A percentile compares a stretch with the other conserved stretches of the same genome.
Conservation (phyloP, 2,888 invertebrate species). For the Spisula solida region DNA sequence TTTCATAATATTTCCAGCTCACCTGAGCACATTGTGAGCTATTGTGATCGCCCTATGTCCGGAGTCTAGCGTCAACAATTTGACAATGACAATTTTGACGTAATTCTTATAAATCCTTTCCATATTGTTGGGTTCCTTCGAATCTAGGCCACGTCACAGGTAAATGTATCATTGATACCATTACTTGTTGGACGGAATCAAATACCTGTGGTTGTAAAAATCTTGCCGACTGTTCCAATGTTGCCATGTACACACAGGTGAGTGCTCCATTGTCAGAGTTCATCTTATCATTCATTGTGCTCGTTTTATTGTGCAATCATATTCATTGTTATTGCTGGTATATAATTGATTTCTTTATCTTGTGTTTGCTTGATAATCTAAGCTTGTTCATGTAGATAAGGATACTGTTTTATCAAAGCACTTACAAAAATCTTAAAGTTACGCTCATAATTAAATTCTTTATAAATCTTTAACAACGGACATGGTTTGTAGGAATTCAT, state of each 20-base stretch:
- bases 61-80: not conserved
- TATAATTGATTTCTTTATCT: not conserved
- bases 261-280: not conserved
- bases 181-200: no score
- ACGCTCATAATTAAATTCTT: no score
- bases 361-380: not conserved
- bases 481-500: no score
- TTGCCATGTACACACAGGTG: not conserved
- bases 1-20: not conserved
- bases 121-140: not conserved
- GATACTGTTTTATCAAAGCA: no score
- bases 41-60: not conserved
- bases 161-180: no score
- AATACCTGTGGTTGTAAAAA: no score
- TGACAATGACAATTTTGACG: not conserved
- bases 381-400: not conserved
- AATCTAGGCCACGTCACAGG: not conserved
- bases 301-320: slow-evolving; percentile 4
- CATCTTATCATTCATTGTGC: not conserved
- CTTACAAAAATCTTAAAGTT: no score
- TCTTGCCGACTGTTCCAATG: not conserved
- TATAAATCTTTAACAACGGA: no score
- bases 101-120: not conserved
- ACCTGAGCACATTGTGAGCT: not conserved
- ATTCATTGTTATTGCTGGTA: not conserved